Conservation (phyloP, 2,888 invertebrate species). For the Orthosia incerta region DNA sequence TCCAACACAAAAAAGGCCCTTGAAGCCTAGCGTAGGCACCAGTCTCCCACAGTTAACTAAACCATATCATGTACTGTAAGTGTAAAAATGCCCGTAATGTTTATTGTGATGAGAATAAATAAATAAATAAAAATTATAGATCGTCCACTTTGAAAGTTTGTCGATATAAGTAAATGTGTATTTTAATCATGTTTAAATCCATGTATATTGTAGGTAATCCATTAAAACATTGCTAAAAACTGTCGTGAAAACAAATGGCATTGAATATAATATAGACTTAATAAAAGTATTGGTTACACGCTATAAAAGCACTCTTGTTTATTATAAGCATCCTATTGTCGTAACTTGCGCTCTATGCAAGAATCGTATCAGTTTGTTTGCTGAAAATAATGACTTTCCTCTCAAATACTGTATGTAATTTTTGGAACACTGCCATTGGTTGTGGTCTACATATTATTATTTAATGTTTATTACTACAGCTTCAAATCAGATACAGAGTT, state of each 20-base stretch:
- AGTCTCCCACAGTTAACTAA: too few relatives aligned
- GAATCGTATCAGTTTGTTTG: conserved; percentile 50
- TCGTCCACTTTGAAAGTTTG: too few relatives aligned
- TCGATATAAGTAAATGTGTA: too few relatives aligned
- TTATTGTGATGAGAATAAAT: too few relatives aligned
- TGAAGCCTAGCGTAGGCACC: too few relatives aligned
- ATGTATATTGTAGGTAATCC: neutral
- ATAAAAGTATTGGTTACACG: neutral
- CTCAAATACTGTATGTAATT: conserved; percentile 49
- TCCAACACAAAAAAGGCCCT: too few relatives aligned
- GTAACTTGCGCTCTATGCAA: conserved; percentile 14
- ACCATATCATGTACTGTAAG: too few relatives aligned
- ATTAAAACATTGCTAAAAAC: neutral
- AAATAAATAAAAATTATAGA: too few relatives aligned
- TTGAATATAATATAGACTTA: neutral
- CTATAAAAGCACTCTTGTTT: neutral
- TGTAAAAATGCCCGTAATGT: too few relatives aligned
- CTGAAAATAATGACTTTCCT: conserved; percentile 50
- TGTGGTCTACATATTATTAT: conserved; percentile 37
- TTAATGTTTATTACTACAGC: conserved; percentile 49
- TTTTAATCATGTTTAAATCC: too few relatives aligned
- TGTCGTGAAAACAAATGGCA: neutral
- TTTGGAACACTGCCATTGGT: conserved; percentile 56
- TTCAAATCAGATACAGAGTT: conserved; percentile 23
- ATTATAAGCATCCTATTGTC: neutral